Base-by-base conservation (phyloP, 2,797 vertebrate genomes). In the Pangasius sanitwongsei region DNA sequence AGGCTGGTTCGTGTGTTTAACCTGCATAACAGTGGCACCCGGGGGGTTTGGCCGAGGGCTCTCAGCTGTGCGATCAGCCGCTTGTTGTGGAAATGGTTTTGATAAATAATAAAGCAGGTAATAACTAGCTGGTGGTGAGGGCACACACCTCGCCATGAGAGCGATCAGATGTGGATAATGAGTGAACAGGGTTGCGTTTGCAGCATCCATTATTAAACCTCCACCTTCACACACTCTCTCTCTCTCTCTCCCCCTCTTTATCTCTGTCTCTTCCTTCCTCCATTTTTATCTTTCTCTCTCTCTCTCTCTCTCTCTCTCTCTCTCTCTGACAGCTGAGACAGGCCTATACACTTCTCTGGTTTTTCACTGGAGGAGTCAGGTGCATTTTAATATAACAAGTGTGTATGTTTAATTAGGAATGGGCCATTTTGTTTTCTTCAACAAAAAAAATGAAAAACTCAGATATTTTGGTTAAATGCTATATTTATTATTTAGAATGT, bases 51-150 rank as follows among this genome's bases (percentile, higher is more conserved):
- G 28, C 93, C 92, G 93, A 95, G 94, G 96, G 96, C 96, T 96
- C 96, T 96, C 41, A 90, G 91, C 61, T 70, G 87, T 90, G 93
- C 91, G 95, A 95, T 95, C 94, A 95, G 95, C 94, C 94, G 95
- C 95, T 95, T 95, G 91, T 31, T 89, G 93, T 95, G 96, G 95
- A 96, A 96, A 97, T 95, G 94, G 95, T 94, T 97, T 97, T 97
- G 95, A 97, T 97, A 96, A 97, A 98, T 97, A 97, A 97, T 97
- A 96, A 97, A 96, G 96, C 94, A 95, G 93, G 94, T 97, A 97
- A 96, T 96, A 97, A 96, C 94, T 96, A 96, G 95, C 96, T 94
- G 96, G 95, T 97, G 95, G 94, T 95, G 95, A 94, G 96, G 94
- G 95, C 96, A 95, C 94, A 91, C 94, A 93, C 93, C 95, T 95